A percentile compares a stretch with the other conserved stretches of the same genome.
phyloP scores from a whole-genome alignment of 2,888 invertebrate genomes.

The Tholera decimalis region DNA sequence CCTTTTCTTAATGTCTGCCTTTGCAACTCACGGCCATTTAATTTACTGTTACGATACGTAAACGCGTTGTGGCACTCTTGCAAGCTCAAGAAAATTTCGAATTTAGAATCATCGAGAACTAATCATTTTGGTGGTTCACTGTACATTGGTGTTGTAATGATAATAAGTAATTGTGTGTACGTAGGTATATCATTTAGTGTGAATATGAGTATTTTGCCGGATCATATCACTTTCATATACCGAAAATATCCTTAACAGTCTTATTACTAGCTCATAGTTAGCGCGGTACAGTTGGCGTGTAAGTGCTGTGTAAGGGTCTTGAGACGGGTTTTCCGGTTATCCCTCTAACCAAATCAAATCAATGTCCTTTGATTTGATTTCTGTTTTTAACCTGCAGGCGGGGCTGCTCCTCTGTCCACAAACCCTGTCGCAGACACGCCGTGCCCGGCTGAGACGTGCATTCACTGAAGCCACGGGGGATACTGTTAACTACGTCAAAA shows the following conservation, averaged over 20 bases:
- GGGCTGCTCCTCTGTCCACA: conserved; percentile 97
- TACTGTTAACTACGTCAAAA: conserved; percentile 97
- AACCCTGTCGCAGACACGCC: conserved; percentile 97
- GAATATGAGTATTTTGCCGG: conserved; percentile 52
- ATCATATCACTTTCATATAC: conserved; percentile 48
- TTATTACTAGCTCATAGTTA: conserved; percentile 58
- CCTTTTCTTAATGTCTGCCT: conserved; percentile 68
- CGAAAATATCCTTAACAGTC: conserved; percentile 43
- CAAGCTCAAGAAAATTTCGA: conserved; percentile 56
- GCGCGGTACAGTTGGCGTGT: conserved; percentile 75
- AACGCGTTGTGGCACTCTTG: conserved; percentile 62
- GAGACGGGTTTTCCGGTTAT: conserved; percentile 79
- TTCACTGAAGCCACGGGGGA: conserved; percentile 97
- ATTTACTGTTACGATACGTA: conserved; percentile 66
- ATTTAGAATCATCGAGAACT: conserved; percentile 54
- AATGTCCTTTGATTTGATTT: conserved; percentile 83
- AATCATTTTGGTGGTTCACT: conserved; percentile 46
- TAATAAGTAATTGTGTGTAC: conserved; percentile 46
- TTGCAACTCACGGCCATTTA: conserved; percentile 70
- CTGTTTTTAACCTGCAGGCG: conserved; percentile 90
- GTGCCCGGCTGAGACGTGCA: conserved; percentile 96
- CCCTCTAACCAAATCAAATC: conserved; percentile 78
- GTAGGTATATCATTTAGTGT: conserved; percentile 55
- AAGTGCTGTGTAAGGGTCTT: conserved; percentile 88
- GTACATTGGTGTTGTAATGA: conserved; percentile 50